A percentile compares a stretch with the other conserved stretches of the same genome.
Evolutionary conservation across 2,797 vertebrate genomes (phyloP).

Genomic region (Pseudochaenichthys georgianus): DNA sequence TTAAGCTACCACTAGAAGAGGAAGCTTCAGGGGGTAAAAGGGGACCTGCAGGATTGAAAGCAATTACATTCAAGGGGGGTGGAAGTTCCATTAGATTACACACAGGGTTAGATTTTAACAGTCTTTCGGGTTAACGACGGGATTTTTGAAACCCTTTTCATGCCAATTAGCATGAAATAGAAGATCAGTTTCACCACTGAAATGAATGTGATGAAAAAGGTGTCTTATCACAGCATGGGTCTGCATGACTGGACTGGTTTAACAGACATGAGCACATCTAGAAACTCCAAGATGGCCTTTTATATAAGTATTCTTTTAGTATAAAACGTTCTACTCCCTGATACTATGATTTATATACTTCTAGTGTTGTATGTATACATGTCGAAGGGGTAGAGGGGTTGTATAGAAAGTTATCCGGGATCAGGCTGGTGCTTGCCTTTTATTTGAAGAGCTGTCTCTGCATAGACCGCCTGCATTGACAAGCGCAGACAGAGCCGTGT

Average conservation of each 20-base stretch:
- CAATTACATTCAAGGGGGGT: slow-evolving; percentile 25
- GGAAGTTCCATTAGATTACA: slow-evolving; percentile 30
- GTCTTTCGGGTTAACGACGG: neutral
- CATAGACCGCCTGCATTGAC: slow-evolving; percentile 89
- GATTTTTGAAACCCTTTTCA: slow-evolving; percentile 13
- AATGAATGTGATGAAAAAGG: neutral
- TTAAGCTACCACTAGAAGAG: slow-evolving; percentile 30
- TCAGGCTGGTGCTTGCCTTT: slow-evolving; percentile 83
- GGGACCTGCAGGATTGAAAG: slow-evolving; percentile 36
- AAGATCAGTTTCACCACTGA: slow-evolving; percentile 1
- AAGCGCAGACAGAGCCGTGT: slow-evolving; percentile 90
- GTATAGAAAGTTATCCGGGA: slow-evolving; percentile 78
- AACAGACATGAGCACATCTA: slow-evolving; percentile 1
- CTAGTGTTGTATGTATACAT: slow-evolving; percentile 2
- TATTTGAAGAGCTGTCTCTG: slow-evolving; percentile 84
- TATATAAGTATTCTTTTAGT: neutral
- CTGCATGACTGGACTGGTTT: slow-evolving; percentile 2
- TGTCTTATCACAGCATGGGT: neutral
- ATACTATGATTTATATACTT: neutral
- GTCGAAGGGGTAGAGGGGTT: slow-evolving; percentile 2
- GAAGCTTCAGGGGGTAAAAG: slow-evolving; percentile 5
- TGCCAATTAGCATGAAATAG: slow-evolving; percentile 41
- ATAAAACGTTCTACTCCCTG: neutral
- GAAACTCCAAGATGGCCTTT: neutral
- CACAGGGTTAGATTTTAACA: slow-evolving; percentile 24